Evolutionary conservation across 2,888 invertebrate species (phyloP), one percentile per base, ranked within the genome.

Genomic region (Papilio protenor): DNA sequence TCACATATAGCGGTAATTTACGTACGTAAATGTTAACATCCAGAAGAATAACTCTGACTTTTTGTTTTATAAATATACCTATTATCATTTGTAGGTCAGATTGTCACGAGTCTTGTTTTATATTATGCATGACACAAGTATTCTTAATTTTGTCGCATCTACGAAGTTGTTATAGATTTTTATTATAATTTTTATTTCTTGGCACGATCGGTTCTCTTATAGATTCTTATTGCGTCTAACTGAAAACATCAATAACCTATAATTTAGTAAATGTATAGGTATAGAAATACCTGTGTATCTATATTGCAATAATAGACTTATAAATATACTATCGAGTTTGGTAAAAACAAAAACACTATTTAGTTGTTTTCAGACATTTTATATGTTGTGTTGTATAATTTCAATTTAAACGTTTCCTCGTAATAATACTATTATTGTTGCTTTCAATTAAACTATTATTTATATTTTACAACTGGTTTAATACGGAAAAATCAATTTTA

Each of bases 61-160:
- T 40, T 66, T 66, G 66, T 66, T 66, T 66, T 66, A 66, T 66
- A 66, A 66, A 66, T 66, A 66, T n/a, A 12, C 2, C 66, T 66
- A 66, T 66, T 66, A 66, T 18, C 66, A 40, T 66, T 66, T n/a
- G 66, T 66, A 66, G 40, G 66, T 66, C 66, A 66, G 66, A 40
- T 66, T 66, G 66, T 66, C 66, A 66, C 66, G 66, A n/a, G 66
- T 66, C 23, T n/a, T 40, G 66, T 66, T 66, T 66, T 40, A 66
- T 66, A 66, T 66, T 66, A 66, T 40, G 10, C 66, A 66, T 33
- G 40, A 40, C 18, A 66, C 40, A 40, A 40, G 16, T 40, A 18
- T 33, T 40, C 40, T 64, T 33, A 64, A 64, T 64, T 64, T 64
- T 64, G 33, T 59, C 23, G 59, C 8, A 59, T 59, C 21, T 59